Conservation (phyloP, 1,140 invertebrate genomes). For the Dufourea novaeangliae region DNA sequence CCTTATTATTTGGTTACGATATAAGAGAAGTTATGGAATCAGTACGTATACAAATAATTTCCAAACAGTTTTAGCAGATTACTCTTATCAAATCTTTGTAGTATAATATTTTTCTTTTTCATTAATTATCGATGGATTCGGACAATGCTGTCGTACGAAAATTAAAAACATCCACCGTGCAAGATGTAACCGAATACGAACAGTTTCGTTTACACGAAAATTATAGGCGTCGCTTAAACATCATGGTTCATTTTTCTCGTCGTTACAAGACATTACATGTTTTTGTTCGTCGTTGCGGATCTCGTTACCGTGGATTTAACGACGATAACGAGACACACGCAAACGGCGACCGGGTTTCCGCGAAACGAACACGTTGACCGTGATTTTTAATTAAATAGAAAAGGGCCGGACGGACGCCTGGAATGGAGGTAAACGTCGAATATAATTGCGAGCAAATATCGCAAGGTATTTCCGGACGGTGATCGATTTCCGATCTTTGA, state of each 20-base stretch:
- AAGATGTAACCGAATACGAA: too few species aligned
- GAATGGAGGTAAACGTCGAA: constrained; percentile 30
- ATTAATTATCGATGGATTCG: too few species aligned
- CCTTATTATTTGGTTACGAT: too few species aligned
- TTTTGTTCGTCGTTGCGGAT: neutral
- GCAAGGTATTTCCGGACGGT: constrained; percentile 39
- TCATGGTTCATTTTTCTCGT: too few species aligned
- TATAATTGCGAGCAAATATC: constrained; percentile 65
- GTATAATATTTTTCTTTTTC: too few species aligned
- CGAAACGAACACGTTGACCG: neutral
- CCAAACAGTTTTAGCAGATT: too few species aligned
- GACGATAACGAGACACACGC: constrained; percentile 37
- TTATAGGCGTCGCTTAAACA: constrained; percentile 7
- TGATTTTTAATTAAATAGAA: constrained; percentile 52
- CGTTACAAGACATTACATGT: too few species aligned
- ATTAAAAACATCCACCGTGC: constrained; percentile 41
- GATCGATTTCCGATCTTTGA: constrained; percentile 67
- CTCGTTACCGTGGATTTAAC: constrained; percentile 30
- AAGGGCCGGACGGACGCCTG: neutral
- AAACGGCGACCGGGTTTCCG: neutral
- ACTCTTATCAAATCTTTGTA: too few species aligned
- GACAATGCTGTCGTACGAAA: too few species aligned
- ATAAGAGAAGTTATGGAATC: too few species aligned
- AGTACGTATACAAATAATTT: too few species aligned
- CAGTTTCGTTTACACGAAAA: too few species aligned